A percentile compares a stretch with the other conserved stretches of the same genome.
Evolutionary conservation across 2,797 vertebrate genomes (phyloP).

Genomic region (Odontamblyopus rebecca): DNA sequence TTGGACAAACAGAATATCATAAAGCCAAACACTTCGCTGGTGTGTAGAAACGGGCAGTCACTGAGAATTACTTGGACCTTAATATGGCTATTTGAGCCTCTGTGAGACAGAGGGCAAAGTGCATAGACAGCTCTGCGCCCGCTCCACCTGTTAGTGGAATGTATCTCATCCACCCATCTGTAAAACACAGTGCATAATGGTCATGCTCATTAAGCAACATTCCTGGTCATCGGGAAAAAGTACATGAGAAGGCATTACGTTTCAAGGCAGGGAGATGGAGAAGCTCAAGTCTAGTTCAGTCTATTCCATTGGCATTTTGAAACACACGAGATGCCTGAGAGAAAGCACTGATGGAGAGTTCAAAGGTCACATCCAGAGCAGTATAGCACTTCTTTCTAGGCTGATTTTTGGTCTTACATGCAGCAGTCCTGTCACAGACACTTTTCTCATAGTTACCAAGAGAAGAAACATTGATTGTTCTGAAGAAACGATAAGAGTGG

Average conservation of each 20-base stretch:
- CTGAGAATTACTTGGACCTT: slow-evolving; percentile 79
- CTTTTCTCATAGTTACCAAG: slow-evolving; percentile 16
- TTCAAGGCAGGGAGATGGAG: slow-evolving; percentile 43
- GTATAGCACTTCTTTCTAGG: slow-evolving; percentile 37
- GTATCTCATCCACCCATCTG: slow-evolving; percentile 64
- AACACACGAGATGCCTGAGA: slow-evolving; percentile 48
- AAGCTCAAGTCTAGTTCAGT: slow-evolving; percentile 20
- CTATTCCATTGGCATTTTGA: slow-evolving; percentile 25
- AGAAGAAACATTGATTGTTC: slow-evolving; percentile 39
- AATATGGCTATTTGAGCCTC: slow-evolving; percentile 84
- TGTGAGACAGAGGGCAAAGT: slow-evolving; percentile 81
- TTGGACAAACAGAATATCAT: slow-evolving; percentile 34
- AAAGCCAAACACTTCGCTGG: slow-evolving; percentile 74
- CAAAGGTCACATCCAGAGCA: slow-evolving; percentile 39
- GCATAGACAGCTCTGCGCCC: slow-evolving; percentile 80
- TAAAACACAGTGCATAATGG: slow-evolving; percentile 72
- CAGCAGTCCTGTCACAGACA: slow-evolving; percentile 32
- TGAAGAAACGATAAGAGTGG: slow-evolving; percentile 15
- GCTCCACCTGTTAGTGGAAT: slow-evolving; percentile 67
- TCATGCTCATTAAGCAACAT: slow-evolving; percentile 66
- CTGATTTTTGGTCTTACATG: slow-evolving; percentile 46
- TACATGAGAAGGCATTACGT: slow-evolving; percentile 43
- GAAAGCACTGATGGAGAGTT: slow-evolving; percentile 40
- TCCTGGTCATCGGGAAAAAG: slow-evolving; percentile 56
- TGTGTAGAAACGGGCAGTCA: slow-evolving; percentile 72